Percentiles rank a stretch among this genome's conserved stretches.
These are phyloP conservation scores for Phocides pigmalion DNA, from an alignment of 1,140 invertebrate species.

Conservation along the genomic window DNA sequence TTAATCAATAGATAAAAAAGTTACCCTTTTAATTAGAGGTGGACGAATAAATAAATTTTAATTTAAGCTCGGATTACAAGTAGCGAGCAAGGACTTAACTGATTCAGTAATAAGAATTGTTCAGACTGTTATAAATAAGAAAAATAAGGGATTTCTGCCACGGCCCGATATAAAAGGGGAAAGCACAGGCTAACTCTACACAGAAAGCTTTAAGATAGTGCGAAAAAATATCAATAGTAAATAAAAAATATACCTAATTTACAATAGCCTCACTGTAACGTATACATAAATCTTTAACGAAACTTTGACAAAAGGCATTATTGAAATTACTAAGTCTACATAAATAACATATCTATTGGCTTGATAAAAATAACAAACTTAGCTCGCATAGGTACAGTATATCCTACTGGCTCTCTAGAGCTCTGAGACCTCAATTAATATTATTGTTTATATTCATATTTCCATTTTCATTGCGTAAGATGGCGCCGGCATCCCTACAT, in stretches of 20 bases:
- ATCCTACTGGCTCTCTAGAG: too few species aligned
- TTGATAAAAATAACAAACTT: too few species aligned
- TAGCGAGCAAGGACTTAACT: slow-evolving; percentile 78
- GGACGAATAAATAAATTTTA: slow-evolving; percentile 62
- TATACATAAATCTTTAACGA: too few species aligned
- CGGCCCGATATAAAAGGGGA: slow-evolving; percentile 50
- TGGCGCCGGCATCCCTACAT: not conserved
- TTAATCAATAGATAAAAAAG: slow-evolving; percentile 72
- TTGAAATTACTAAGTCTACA: too few species aligned
- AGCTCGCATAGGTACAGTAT: too few species aligned
- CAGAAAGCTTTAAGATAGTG: slow-evolving; percentile 26
- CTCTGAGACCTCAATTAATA: too few species aligned
- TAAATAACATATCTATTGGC: too few species aligned
- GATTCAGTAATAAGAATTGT: slow-evolving; percentile 81
- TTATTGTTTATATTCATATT: too few species aligned
- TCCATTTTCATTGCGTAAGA: not conserved
- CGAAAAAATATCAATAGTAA: too few species aligned
- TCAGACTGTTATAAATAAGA: slow-evolving; percentile 75
- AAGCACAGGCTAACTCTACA: slow-evolving; percentile 36
- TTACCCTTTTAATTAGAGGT: slow-evolving; percentile 78
- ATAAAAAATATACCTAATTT: too few species aligned
- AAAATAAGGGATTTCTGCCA: slow-evolving; percentile 62
- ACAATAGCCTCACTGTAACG: too few species aligned
- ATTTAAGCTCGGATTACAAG: slow-evolving; percentile 73
- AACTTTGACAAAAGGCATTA: too few species aligned